phyloP scores from a whole-genome alignment of 2,888 invertebrate species.

The Caenorhabditis zanzibari region DNA sequence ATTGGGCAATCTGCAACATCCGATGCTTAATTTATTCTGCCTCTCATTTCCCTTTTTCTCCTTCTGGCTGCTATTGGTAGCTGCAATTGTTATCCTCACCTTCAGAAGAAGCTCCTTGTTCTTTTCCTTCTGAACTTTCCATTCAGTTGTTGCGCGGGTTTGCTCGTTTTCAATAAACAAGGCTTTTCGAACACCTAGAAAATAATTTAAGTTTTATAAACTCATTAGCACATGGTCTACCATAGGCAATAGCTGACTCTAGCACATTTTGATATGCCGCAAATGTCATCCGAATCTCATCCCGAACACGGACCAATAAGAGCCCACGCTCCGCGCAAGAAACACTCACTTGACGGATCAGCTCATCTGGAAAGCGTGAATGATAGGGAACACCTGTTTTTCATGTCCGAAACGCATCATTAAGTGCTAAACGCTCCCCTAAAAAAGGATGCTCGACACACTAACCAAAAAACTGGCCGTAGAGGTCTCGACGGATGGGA shows the following conservation, averaged over 20 bases:
- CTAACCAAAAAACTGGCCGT: slow-evolving; percentile 80
- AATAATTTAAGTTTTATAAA: background rate
- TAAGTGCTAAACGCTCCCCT: slow-evolving; percentile 4
- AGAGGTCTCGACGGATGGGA: slow-evolving; percentile 78
- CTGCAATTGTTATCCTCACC: slow-evolving; percentile 49
- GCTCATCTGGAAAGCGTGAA: slow-evolving; percentile 87
- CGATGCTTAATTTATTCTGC: slow-evolving; percentile 47
- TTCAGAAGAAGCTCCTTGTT: slow-evolving; percentile 69
- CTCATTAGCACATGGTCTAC: slow-evolving; percentile 4
- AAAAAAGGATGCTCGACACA: background rate
- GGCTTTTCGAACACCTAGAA: slow-evolving; percentile 91
- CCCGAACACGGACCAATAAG: slow-evolving; percentile 93
- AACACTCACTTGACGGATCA: slow-evolving; percentile 94
- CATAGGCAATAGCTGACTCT: slow-evolving; percentile 96
- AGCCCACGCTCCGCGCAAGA: slow-evolving; percentile 97
- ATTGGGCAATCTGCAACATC: slow-evolving; percentile 77
- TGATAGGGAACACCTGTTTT: slow-evolving; percentile 18
- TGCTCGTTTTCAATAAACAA: slow-evolving; percentile 90
- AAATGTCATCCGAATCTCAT: slow-evolving; percentile 97
- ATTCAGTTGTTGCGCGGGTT: slow-evolving; percentile 72
- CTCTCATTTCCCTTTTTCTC: slow-evolving; percentile 25
- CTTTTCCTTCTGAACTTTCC: slow-evolving; percentile 69
- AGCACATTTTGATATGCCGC: slow-evolving; percentile 97
- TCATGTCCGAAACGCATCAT: slow-evolving; percentile 22
- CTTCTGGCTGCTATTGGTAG: background rate